phyloP scores from a whole-genome alignment of 1,140 invertebrate genomes.

The Lepidotrigona ventralis region DNA sequence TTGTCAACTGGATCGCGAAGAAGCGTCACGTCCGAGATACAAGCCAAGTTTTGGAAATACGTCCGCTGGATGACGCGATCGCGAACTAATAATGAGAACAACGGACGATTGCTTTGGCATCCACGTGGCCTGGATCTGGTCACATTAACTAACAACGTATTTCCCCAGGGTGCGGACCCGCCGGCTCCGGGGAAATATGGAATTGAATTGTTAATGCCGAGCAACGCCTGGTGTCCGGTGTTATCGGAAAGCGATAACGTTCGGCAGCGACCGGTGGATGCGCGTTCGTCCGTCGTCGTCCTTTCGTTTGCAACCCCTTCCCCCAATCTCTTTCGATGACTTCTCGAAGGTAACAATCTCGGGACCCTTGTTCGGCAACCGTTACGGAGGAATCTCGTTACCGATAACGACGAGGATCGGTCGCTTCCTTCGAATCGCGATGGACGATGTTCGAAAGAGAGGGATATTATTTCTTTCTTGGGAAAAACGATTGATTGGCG shows the following conservation, averaged over 20 bases:
- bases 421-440: background rate
- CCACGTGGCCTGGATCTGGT: background rate
- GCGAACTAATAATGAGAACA: constrained; percentile 25
- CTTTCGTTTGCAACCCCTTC: background rate
- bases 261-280: background rate
- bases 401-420: constrained; percentile 16
- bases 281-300: background rate
- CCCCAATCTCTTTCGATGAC: background rate
- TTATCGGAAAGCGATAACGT: constrained; percentile 57
- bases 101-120: background rate
- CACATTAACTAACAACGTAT: constrained; percentile 53
- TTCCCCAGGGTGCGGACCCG: constrained; percentile 38
- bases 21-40: background rate
- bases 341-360: background rate
- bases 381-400: constrained; percentile 9
- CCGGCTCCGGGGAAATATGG: constrained; percentile 60
- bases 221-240: constrained; percentile 50
- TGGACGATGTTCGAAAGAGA: background rate
- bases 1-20: too few species aligned
- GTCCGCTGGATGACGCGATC: background rate
- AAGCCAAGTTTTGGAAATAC: background rate
- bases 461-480: too few species aligned
- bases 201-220: constrained; percentile 71
- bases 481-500: background rate
- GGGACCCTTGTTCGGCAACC: background rate